Base-by-base conservation (phyloP, 2,113 vertebrate genomes). In the Amphiprion ocellaris region DNA sequence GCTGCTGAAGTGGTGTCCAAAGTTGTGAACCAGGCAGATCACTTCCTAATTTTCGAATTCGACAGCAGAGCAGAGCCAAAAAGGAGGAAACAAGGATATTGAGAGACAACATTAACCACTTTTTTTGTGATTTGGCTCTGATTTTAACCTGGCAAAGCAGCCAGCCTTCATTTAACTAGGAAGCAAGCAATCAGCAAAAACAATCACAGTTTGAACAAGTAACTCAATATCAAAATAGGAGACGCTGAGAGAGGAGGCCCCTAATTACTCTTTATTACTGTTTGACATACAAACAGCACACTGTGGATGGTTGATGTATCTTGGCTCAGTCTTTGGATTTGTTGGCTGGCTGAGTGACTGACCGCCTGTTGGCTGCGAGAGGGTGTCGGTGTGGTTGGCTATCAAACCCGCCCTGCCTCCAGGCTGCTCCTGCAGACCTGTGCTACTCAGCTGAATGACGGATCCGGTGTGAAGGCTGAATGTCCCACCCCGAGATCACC, bases 361-460 rank as follows among this genome's bases (percentile, higher is more conserved):
- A 78, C 74, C 44, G 63, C 59, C 28, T 70, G 73, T 74, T 82
- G 85, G 89, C 83, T 77, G 76, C 0, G 0, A 55, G 74, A 60
- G 69, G 26, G 77, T 89, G 87, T 90, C 79, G 30, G 64, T 81
- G 83, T 52, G 82, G 87, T 89, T n/a, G 67, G 76, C 61, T 75
- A 58, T 74, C 64, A 85, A 85, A 88, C 79, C 86, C 69, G 15
- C 72, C 59, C 58, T 33, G 78, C 85, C 81, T 85, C 65, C 66
- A 78, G 55, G 65, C 74, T 52, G 81, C 74, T 79, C 53, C 74
- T 82, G 67, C 77, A 77, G 85, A 85, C 82, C 83, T 74, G 74
- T 80, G 81, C 67, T 58, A 56, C 60, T 83, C 47, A 62, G 70
- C 69, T 86, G 70, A 63, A 79, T 76, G 84, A 85, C 75, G 79